Conservation (phyloP, 2,888 invertebrate genomes). For the Crocallis elinguaria region DNA sequence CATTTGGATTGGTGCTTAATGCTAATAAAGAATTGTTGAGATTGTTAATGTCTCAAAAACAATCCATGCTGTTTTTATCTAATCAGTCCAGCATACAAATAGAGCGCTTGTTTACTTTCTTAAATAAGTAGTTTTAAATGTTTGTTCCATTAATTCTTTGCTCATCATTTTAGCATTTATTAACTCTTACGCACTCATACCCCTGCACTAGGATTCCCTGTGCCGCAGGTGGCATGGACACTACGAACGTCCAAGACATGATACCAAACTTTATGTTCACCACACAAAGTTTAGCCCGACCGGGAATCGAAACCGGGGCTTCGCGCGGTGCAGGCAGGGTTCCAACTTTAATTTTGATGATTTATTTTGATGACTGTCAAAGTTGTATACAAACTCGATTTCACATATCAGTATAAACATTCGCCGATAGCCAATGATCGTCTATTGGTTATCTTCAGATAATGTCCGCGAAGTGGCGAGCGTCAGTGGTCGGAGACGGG, state of each 20-base stretch:
- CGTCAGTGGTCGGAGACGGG: constrained; percentile 67
- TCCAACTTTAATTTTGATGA: background rate
- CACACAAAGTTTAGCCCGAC: too few species aligned
- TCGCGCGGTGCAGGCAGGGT: too few species aligned
- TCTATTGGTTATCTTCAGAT: constrained; percentile 55
- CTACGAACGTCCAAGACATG: too few species aligned
- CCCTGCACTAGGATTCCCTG: too few species aligned
- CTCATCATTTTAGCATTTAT: background rate
- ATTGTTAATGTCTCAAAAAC: too few species aligned
- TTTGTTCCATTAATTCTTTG: background rate
- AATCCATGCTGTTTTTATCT: background rate
- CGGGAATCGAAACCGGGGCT: too few species aligned
- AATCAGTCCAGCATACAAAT: background rate
- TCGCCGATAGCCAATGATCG: constrained; percentile 22
- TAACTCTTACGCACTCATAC: too few species aligned
- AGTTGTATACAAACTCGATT: constrained; percentile 18
- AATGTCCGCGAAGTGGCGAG: constrained; percentile 63
- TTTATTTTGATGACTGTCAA: constrained; percentile 10
- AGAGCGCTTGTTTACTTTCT: background rate
- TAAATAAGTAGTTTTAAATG: background rate
- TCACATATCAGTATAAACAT: constrained; percentile 7
- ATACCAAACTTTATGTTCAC: too few species aligned
- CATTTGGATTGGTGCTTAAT: too few species aligned
- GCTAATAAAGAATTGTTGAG: too few species aligned
- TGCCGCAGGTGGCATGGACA: too few species aligned